Evolutionary conservation across 2,888 invertebrate species (phyloP), one percentile per base, ranked within the genome.

Genomic region (Nipponacmea schrenckii): DNA sequence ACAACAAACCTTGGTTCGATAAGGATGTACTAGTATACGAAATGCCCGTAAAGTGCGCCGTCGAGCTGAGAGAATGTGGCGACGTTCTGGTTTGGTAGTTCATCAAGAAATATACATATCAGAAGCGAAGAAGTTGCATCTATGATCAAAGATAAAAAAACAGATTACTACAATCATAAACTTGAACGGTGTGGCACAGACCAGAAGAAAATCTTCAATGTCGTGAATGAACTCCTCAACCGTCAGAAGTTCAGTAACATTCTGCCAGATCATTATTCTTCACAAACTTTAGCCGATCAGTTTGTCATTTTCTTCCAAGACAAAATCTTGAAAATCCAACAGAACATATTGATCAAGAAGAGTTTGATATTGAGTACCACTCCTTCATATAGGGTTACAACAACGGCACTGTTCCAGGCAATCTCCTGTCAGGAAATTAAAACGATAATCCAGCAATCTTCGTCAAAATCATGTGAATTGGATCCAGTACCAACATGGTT

Each of bases 401-500:
- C 56, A 56, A 24, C n/a, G n/a, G 20, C 20, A 2, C n/a, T 24
- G 24, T 24, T 56, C 24, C 50, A 50, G 50, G 7, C 1, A 20
- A 1, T 50, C 15, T 50, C 50, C 20, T 56, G 1, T 20, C 56
- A 8, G 17, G 24, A 56, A 56, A 8, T 56, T 24, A 1, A 56
- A 56, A 20, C n/a, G 10, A 56, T 24, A 24, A 64, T 65, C 27
- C 31, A 46, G 15, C 7, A 39, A 48, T 45, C 64, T 5, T 50
- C 64, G n/a, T 10, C 44, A 17, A 65, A 69, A 26, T 70, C 70
- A 17, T 69, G 48, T 50, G 46, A 64, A 46, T 26, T 64, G 17
- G 69, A 69, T 45, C 69, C 69, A 8, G 4, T 69, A 48, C 64
- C 64, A 64, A 64, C 69, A 1, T 69, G 69, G 46, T 27, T 69